Base-by-base conservation (phyloP, 2,113 vertebrate genomes). In the Odobenus rosmarus region DNA sequence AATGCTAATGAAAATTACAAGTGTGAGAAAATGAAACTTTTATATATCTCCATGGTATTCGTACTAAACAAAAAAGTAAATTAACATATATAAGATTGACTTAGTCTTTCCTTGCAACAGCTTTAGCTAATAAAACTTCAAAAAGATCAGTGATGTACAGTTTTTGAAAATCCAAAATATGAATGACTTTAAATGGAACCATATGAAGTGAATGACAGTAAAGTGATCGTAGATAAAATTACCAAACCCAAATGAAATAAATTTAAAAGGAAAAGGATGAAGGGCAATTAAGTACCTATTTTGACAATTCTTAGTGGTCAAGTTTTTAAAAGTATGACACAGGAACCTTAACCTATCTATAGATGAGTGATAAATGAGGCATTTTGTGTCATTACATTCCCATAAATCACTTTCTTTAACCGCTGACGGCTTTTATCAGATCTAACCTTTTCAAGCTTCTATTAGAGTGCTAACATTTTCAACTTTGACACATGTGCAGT, bases 391-490 rank as follows among this genome's bases (percentile, higher is more conserved):
- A 99, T 99, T 99, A 99, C 99, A 99, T 98, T 99, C 99, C 98
- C 99, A 99, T 99, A 99, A 99, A 99, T 99, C 99, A 99, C 99
- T 99, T 99, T 99, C 98, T 99, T 99, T 99, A 99, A 99, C 98
- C 98, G 98, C 99, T 99, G 99, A 99, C 99, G 99, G 99, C 99
- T 99, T 99, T 99, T 99, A 99, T 99, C 99, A 99, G 99, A 99
- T 99, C 99, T 99, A 99, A 99, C 99, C 99, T 99, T 99, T 99
- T 99, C 99, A 99, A 99, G 99, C 99, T 99, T 99, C 99, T 99
- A 99, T 99, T 99, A 99, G 99, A 99, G 99, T 94, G 99, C 99
- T 99, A 99, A 99, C 99, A 99, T 99, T 99, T 99, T 99, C 99
- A 99, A 99, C 99, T 99, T 99, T 99, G 99, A 99, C 99, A 99